These are phyloP conservation scores for Apamea epomidion DNA, from an alignment of 2,888 invertebrate species.

Conservation along the genomic window DNA sequence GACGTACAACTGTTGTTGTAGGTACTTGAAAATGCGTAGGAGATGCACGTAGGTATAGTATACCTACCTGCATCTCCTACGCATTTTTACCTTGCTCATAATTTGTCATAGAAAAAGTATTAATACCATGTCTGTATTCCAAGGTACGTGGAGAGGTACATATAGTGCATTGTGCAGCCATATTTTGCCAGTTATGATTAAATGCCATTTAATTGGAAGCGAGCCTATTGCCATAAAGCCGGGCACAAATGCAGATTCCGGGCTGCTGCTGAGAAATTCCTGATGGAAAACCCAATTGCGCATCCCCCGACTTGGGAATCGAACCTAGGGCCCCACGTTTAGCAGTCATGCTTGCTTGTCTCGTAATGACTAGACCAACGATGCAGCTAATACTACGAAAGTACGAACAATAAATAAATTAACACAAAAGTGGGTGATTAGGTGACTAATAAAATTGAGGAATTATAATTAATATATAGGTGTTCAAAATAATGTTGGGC, in stretches of 20 bases:
- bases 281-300: background rate
- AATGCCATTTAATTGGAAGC: too few relatives aligned
- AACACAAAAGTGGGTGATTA: background rate
- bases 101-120: background rate
- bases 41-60: background rate
- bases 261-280: too few relatives aligned
- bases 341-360: background rate
- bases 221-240: too few relatives aligned
- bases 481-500: background rate
- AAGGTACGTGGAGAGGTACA: too few relatives aligned
- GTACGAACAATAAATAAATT: too few relatives aligned
- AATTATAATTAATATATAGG: background rate
- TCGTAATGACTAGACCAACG: background rate
- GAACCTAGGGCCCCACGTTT: background rate
- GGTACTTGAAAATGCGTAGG: background rate
- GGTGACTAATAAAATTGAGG: background rate
- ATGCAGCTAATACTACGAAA: too few relatives aligned
- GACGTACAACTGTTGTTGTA: conserved; percentile 10
- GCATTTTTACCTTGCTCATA: background rate
- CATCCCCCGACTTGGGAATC: background rate
- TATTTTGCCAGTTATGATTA: too few relatives aligned
- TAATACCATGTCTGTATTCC: too few relatives aligned
- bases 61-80: too few relatives aligned
- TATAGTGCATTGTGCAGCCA: too few relatives aligned
- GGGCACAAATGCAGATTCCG: too few relatives aligned